Conservation (phyloP, 1,140 invertebrate species). For the Bombus polaris region DNA sequence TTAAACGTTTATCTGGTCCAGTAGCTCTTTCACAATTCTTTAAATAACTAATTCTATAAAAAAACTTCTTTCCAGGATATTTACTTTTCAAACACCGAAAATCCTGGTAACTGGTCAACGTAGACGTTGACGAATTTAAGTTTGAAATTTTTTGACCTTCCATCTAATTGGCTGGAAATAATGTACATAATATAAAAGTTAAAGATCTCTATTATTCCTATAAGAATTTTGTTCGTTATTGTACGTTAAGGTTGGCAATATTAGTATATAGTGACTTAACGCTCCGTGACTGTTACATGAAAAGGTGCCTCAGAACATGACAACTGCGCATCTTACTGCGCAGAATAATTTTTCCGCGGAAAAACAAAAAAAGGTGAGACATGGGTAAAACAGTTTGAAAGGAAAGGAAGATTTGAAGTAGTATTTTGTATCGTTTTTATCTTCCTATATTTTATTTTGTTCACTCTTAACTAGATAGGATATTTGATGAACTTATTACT, state of each 20-base stretch:
- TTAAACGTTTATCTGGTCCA: not conserved
- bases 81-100: not conserved
- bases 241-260: not conserved
- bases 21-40: not conserved
- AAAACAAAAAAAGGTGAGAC: not conserved
- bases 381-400: no score
- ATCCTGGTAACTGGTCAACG: not conserved
- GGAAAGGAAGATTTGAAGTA: no score
- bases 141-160: constrained; percentile 26
- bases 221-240: not conserved
- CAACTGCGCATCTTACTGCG: not conserved
- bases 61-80: not conserved
- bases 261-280: not conserved
- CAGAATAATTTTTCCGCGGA: not conserved
- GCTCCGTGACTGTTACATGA: not conserved
- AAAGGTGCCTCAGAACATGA: not conserved
- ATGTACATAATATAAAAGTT: not conserved
- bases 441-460: not conserved
- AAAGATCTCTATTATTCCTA: not conserved
- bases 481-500: no score
- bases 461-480: no score
- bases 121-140: constrained; percentile 10
- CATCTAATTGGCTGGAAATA: not conserved
- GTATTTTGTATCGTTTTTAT: not conserved
- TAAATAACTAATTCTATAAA: no score